Percentiles rank a stretch among this genome's conserved stretches.
Evolutionary conservation across 2,888 invertebrate genomes (phyloP).

Genomic region (Drosophila affinis): DNA sequence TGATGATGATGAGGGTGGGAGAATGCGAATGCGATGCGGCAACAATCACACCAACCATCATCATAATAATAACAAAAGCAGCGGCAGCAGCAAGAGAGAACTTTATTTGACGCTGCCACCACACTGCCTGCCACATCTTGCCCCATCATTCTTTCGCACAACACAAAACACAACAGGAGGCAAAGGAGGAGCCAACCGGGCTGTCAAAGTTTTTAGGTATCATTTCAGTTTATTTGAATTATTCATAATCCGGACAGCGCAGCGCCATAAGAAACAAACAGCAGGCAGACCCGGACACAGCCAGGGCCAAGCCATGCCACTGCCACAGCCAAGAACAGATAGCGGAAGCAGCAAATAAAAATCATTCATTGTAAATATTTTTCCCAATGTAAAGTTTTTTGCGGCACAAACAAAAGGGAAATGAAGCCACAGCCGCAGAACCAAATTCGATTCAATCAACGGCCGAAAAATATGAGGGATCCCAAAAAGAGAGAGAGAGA

Average conservation of each 20-base stretch:
- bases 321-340: conserved; percentile 56
- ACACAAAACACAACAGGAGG: conserved; percentile 6
- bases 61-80: conserved; percentile 60
- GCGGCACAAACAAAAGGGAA: conserved; percentile 33
- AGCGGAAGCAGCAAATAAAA: conserved; percentile 67
- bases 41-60: conserved; percentile 72
- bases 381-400: conserved; percentile 43
- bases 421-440: conserved; percentile 40
- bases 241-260: conserved; percentile 72
- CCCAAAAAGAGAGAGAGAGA: not conserved
- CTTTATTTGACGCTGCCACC: conserved; percentile 65
- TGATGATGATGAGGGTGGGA: not conserved
- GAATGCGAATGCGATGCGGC: conserved; percentile 25
- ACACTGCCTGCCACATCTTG: not conserved
- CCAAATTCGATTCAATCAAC: conserved; percentile 67
- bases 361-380: conserved; percentile 68
- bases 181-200: conserved; percentile 23
- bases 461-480: conserved; percentile 43
- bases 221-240: conserved; percentile 79
- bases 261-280: conserved; percentile 57
- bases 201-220: conserved; percentile 78
- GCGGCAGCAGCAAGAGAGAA: conserved; percentile 45
- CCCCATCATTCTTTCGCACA: conserved; percentile 15
- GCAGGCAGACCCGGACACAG: conserved; percentile 32
- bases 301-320: conserved; percentile 35